Conservation (phyloP, 2,113 vertebrate species). For the Acanthisitta chloris region DNA sequence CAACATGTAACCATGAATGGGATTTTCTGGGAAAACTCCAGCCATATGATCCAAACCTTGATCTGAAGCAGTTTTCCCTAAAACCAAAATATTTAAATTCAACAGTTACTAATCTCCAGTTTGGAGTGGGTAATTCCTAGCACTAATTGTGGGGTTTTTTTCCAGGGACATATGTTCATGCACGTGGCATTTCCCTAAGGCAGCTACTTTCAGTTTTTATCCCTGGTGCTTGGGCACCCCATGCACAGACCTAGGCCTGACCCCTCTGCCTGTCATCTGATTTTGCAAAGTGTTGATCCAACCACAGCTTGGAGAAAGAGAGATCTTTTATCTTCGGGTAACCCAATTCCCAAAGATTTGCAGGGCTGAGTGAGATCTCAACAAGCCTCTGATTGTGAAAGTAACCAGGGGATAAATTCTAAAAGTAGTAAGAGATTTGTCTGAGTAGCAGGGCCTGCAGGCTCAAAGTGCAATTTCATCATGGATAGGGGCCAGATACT, state of each 20-base stretch:
- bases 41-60: not conserved
- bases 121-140: not conserved
- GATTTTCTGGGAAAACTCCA: not conserved
- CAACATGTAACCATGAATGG: not conserved
- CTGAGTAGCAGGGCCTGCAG: not conserved
- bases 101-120: not conserved
- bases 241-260: slow-evolving; percentile 17
- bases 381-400: slow-evolving; percentile 38
- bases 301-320: not conserved
- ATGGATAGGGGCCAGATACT: not conserved
- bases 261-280: not conserved
- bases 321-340: slow-evolving; percentile 26
- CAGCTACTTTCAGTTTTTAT: not conserved
- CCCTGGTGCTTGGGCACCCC: not conserved
- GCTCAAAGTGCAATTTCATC: not conserved
- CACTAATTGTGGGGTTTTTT: not conserved
- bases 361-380: not conserved
- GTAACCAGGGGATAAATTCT: not conserved
- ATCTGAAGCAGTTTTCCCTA: not conserved
- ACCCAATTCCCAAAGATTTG: slow-evolving; percentile 31
- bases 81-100: not conserved
- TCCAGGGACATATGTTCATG: not conserved
- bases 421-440: slow-evolving; percentile 19
- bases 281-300: slow-evolving; percentile 41
- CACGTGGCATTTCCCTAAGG: not conserved